Base-by-base conservation (phyloP, 35 echinoderm and acorn worm species). In the Heliocidaris tuberculata region DNA sequence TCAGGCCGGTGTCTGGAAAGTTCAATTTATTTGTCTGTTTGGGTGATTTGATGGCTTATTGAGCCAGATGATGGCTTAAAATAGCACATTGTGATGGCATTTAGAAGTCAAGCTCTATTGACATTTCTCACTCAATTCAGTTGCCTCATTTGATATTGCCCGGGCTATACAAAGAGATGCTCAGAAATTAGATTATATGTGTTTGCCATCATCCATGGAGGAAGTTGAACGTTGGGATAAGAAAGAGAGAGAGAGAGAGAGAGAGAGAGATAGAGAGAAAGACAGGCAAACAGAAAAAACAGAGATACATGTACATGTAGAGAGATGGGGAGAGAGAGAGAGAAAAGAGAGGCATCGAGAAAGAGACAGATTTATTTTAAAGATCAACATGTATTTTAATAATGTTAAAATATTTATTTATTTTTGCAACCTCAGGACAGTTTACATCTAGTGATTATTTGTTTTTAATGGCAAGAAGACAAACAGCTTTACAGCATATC, bases 1-100 rank as follows among this genome's bases (percentile, higher is more conserved):
- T 27, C 21, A 78, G 65, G 8, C 65, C 7, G 65, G 65, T 78
- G 65, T 78, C 65, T 78, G 65, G 65, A 78, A 78, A 78, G 65
- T 78, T 78, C 65, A 78, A 78, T 78, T 78, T 78, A 78, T 78
- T 29, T 78, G 65, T 78, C 65, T 78, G 65, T 78, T 78, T 78
- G 65, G 65, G 65, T 78, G 65, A 78, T 78, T 78, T 78, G 65
- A 78, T 78, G 65, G 65, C 27, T 78, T 78, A 78, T 78, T 27
- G 65, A 78, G 65, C 65, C 65, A 24, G 65, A 78, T 78, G 65
- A 78, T 78, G 65, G 65, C 65, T n/a, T 19, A 7, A 78, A 78
- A 78, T 78, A 78, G 65, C 65, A 78, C 21, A 78, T 78, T 78
- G 65, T n/a, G 35, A n/a, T 78, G 21, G 65, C 65, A 24, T 24